Percentiles rank a stretch among this genome's conserved stretches.
These are phyloP conservation scores for Chloromyia formosa DNA, from an alignment of 2,888 invertebrate genomes.

Conservation along the genomic window DNA sequence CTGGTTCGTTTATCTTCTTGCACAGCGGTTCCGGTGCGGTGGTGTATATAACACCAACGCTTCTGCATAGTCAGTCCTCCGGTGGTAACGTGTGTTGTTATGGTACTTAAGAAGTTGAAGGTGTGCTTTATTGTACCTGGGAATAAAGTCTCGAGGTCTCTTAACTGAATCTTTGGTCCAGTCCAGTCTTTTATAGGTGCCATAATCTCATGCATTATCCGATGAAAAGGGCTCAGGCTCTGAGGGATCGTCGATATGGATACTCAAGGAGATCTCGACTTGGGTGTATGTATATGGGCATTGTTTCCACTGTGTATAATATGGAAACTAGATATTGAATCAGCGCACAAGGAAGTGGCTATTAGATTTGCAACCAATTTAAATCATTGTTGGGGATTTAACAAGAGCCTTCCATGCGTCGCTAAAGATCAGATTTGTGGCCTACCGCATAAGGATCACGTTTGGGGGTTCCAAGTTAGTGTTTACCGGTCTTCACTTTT, in stretches of 20 bases:
- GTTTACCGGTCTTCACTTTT: too few species aligned
- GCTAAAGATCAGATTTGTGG: too few species aligned
- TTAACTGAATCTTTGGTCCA: conserved; percentile 9
- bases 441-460: too few species aligned
- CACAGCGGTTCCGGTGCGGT: too few species aligned
- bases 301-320: neutral
- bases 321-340: neutral
- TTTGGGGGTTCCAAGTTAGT: too few species aligned
- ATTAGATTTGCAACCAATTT: conserved; percentile 39
- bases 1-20: too few species aligned
- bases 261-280: neutral
- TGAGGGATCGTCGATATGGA: neutral
- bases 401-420: too few species aligned
- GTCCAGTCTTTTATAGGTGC: conserved; percentile 19
- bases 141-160: conserved; percentile 17
- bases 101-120: neutral
- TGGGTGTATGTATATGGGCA: neutral
- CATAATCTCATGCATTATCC: conserved; percentile 33
- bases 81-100: too few species aligned
- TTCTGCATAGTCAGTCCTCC: too few species aligned
- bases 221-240: neutral
- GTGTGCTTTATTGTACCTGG: conserved; percentile 38
- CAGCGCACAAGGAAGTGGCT: conserved; percentile 11
- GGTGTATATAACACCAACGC: conserved; percentile 4
- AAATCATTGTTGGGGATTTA: conserved; percentile 1